Conservation (phyloP, 2,888 invertebrate species). For the Drosophila robusta region DNA sequence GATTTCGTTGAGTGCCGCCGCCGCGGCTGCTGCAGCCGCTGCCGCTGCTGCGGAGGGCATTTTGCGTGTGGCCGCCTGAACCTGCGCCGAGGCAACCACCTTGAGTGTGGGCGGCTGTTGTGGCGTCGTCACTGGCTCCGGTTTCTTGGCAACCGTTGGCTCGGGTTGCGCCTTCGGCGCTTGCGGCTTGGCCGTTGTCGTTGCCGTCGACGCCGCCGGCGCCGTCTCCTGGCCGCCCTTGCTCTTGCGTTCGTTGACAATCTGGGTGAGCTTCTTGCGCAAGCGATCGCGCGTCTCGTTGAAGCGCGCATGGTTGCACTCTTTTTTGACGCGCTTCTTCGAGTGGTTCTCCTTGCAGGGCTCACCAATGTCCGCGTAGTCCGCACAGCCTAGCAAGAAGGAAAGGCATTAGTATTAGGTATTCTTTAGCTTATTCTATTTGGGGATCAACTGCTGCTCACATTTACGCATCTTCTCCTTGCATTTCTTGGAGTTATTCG, state of each 20-base stretch:
- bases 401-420: background rate
- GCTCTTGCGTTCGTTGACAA: constrained; percentile 82
- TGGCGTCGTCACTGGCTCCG: constrained; percentile 24
- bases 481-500: constrained; percentile 72
- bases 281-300: constrained; percentile 85
- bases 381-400: constrained; percentile 72
- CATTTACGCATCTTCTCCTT: constrained; percentile 84
- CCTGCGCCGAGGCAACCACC: constrained; percentile 63
- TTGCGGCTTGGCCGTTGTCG: constrained; percentile 1
- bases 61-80: constrained; percentile 54
- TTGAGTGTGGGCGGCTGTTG: constrained; percentile 64
- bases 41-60: constrained; percentile 51
- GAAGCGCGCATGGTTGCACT: constrained; percentile 84
- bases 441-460: constrained; percentile 36
- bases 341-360: constrained; percentile 84
- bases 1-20: constrained; percentile 60
- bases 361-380: constrained; percentile 83
- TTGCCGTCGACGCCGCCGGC: background rate
- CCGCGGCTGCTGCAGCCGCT: constrained; percentile 53
- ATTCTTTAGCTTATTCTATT: background rate
- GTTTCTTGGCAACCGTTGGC: constrained; percentile 1
- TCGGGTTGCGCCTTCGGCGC: constrained; percentile 21
- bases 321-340: constrained; percentile 84
- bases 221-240: constrained; percentile 59
- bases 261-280: constrained; percentile 84